Evolutionary conservation across 1,140 invertebrate genomes (phyloP), one percentile per base, ranked within the genome.

Genomic region (Drosophila seguyi): DNA sequence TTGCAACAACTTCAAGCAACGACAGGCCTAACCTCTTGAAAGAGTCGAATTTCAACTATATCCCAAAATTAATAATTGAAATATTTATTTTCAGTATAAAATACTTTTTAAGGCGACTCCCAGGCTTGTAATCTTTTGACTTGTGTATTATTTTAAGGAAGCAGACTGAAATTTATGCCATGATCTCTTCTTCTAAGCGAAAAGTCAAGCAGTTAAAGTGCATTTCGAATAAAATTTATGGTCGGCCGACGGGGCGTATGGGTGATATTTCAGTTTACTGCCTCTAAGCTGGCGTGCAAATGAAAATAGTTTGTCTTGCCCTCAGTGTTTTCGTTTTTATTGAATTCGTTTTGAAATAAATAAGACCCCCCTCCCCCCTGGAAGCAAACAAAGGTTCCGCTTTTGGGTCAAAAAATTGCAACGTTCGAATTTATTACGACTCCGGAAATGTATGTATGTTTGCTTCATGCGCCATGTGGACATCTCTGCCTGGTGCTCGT

Each of bases 191-290:
- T 34, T 34, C 60, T 68, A 68, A 84, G 72, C 76, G 61, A 31
- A 80, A 90, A 90, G 85, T 84, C 85, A 84, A 84, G 65, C 80
- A 84, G 84, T 87, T 85, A 87, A 80, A 90, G 68, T 88, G 84
- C 85, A 88, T 80, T 77, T 80, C 39, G 34, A 47, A 68, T 45
- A 65, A 61, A 72, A 87, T 79, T 75, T 86, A 87, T 75, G 62
- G 66, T 22, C 59, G 22, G n/a, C 53, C 50, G 13, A 57, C 34
- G 39, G 52, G 82, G 61, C 82, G 83, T 82, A 86, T 86, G 79
- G 48, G 79, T 65, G 61, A 87, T 87, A 87, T 79, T 59, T 86
- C 41, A 75, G 61, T 58, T 65, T 74, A 52, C 62, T 42, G 41
- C 52, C 60, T 38, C 60, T 38, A 58, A 61, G 52, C 58, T 60